Percentiles rank a stretch among this genome's conserved stretches.
These are phyloP conservation scores for Melanotaenia duboulayi DNA, from an alignment of 2,113 vertebrate genomes.

Conservation along the genomic window DNA sequence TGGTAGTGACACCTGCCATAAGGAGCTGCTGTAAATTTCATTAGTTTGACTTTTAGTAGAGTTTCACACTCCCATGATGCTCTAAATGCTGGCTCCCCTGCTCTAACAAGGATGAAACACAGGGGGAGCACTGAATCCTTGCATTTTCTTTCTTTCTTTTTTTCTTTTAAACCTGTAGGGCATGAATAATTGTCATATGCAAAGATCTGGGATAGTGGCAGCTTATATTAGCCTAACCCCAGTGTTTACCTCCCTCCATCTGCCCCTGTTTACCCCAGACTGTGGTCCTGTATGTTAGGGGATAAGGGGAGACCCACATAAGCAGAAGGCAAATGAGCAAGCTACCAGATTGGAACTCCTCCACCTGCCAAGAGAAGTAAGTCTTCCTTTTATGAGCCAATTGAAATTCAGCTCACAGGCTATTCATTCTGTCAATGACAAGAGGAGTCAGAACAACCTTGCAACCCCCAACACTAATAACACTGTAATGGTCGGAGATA, in stretches of 20 bases:
- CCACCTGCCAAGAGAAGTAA: slow-evolving; percentile 77
- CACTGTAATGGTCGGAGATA: slow-evolving; percentile 77
- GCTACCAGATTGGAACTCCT: slow-evolving; percentile 68
- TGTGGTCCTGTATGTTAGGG: slow-evolving; percentile 64
- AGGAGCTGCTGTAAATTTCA: slow-evolving; percentile 42
- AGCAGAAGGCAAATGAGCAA: slow-evolving; percentile 59
- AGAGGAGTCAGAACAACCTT: slow-evolving; percentile 75
- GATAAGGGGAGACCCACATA: slow-evolving; percentile 54
- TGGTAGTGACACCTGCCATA: slow-evolving; percentile 19
- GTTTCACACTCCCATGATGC: slow-evolving; percentile 32
- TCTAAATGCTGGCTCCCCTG: slow-evolving; percentile 7
- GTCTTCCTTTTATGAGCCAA: slow-evolving; percentile 79
- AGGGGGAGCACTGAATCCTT: background rate
- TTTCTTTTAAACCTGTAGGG: slow-evolving; percentile 15
- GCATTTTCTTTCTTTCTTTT: slow-evolving; percentile 14
- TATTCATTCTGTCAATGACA: slow-evolving; percentile 77
- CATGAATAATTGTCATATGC: slow-evolving; percentile 42
- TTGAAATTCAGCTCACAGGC: slow-evolving; percentile 78
- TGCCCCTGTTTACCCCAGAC: slow-evolving; percentile 70
- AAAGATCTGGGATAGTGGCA: slow-evolving; percentile 23
- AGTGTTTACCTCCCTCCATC: slow-evolving; percentile 66
- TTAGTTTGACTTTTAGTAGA: slow-evolving; percentile 45
- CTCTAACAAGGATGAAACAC: slow-evolving; percentile 19
- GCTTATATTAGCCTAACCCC: slow-evolving; percentile 25
- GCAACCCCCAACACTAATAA: slow-evolving; percentile 76